phyloP scores from a whole-genome alignment of 2,113 vertebrate genomes.

The Odocoileus virginianus region DNA sequence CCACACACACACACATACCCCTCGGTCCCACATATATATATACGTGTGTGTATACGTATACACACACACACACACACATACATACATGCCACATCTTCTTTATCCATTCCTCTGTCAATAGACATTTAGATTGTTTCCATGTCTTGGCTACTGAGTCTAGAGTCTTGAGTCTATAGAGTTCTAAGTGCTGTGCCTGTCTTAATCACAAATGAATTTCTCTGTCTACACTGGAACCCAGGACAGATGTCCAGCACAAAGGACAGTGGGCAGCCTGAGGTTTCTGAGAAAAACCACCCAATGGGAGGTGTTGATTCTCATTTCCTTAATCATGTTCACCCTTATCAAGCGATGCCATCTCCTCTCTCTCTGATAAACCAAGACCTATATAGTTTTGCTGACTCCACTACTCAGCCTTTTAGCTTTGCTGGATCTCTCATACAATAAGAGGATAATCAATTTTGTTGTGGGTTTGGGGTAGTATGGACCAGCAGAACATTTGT shows the following conservation, averaged over 20 bases:
- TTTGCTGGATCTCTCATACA: background rate
- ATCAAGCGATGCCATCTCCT: background rate
- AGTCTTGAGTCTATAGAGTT: background rate
- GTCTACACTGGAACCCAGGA: background rate
- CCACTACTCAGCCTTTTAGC: background rate
- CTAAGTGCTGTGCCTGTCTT: background rate
- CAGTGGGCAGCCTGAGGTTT: background rate
- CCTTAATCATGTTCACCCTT: background rate
- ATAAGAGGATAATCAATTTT: background rate
- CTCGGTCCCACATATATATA: background rate
- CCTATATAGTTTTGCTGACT: background rate
- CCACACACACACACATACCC: background rate
- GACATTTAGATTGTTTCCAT: background rate
- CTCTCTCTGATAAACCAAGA: background rate
- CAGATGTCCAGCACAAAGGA: background rate
- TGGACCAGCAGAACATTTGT: background rate
- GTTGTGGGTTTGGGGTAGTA: background rate
- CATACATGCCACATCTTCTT: background rate
- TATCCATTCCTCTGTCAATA: background rate
- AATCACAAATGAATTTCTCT: background rate
- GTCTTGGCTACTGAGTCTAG: background rate
- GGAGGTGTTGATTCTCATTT: background rate
- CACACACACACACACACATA: accelerated
- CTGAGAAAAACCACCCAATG: background rate
- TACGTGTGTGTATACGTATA: accelerated